Conservation (phyloP, 2,113 vertebrate genomes). For the Brachypteracias leptosomus region DNA sequence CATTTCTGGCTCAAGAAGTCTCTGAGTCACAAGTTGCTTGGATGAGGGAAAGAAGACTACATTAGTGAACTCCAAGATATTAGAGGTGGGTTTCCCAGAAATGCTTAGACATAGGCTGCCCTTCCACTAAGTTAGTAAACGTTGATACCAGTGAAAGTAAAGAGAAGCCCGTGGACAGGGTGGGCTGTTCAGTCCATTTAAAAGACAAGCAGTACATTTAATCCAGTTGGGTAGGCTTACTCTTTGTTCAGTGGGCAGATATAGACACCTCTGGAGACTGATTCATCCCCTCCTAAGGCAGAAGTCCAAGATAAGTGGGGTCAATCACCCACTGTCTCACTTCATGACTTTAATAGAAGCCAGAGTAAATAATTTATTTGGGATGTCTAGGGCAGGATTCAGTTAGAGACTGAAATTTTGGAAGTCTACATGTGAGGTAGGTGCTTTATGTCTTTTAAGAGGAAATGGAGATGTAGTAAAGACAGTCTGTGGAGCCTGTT, state of each 20-base stretch:
- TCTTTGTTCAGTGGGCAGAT: neutral
- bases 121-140: neutral
- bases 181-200: neutral
- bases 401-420: constrained; percentile 32
- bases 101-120: neutral
- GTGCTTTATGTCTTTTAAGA: neutral
- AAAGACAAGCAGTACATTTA: neutral
- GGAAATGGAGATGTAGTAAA: neutral
- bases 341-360: constrained; percentile 20
- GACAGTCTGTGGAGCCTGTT: neutral
- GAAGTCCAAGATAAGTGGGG: constrained; percentile 23
- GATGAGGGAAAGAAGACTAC: neutral
- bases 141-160: neutral
- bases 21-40: neutral
- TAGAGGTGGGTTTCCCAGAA: neutral
- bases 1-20: neutral
- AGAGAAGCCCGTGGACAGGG: neutral
- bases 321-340: constrained; percentile 20
- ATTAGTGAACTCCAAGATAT: neutral
- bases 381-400: neutral
- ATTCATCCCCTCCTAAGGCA: constrained; percentile 8
- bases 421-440: neutral
- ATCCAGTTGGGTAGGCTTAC: neutral
- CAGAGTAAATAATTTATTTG: constrained; percentile 53
- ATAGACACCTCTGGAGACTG: neutral